Percentiles rank a stretch among this genome's conserved stretches.
phyloP scores from a whole-genome alignment of 2,888 invertebrate genomes.

The Torymus auratus region DNA sequence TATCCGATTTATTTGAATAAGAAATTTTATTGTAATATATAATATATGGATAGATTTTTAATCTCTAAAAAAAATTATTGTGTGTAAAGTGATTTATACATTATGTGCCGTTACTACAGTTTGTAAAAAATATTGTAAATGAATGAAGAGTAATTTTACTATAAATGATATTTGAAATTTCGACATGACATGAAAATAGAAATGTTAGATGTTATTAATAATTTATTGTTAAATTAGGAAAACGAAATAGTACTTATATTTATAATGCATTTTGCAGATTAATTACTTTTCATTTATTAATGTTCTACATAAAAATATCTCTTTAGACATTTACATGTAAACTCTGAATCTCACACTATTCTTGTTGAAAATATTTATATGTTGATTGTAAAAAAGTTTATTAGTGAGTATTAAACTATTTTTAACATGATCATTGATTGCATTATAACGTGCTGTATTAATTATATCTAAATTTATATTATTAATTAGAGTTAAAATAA shows the following conservation, averaged over 20 bases:
- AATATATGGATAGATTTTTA: conserved; percentile 6
- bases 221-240: no score
- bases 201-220: background rate
- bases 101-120: background rate
- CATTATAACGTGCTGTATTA: background rate
- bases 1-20: conserved; percentile 6
- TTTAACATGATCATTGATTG: conserved; percentile 12
- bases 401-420: background rate
- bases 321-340: conserved; percentile 8
- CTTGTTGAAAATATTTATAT: conserved; percentile 4
- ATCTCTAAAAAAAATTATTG: conserved; percentile 10
- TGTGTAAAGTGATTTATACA: conserved; percentile 22
- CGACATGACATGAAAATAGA: background rate
- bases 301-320: conserved; percentile 8
- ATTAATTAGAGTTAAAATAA: background rate
- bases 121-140: conserved; percentile 18
- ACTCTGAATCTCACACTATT: conserved; percentile 13
- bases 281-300: conserved; percentile 39
- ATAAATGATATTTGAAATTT: background rate
- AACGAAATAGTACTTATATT: no score
- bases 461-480: background rate
- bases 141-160: conserved; percentile 40
- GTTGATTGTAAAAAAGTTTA: background rate
- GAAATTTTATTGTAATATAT: conserved; percentile 10
- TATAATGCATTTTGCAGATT: no score